A percentile compares a stretch with the other conserved stretches of the same genome.
phyloP scores from a whole-genome alignment of 2,113 vertebrate genomes.

The Zosterops hypoxanthus region DNA sequence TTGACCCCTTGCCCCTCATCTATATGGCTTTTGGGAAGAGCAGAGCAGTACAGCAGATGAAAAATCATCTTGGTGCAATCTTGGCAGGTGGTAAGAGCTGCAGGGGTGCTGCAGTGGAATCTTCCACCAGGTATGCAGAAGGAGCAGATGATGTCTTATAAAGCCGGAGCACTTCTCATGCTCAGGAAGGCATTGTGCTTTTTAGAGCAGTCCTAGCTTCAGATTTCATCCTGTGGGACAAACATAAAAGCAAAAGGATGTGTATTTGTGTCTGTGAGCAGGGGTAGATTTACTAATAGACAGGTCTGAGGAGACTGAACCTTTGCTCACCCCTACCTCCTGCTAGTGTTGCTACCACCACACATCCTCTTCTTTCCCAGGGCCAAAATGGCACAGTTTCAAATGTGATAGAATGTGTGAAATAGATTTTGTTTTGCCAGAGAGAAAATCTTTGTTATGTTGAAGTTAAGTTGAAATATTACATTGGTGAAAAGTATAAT shows the following conservation, averaged over 20 bases:
- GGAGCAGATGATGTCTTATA: rapidly evolving
- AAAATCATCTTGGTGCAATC: neutral
- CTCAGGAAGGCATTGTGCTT: neutral
- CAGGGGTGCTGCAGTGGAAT: neutral
- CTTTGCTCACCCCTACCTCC: neutral
- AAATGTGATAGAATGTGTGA: neutral
- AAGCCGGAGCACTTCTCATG: rapidly evolving
- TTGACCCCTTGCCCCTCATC: neutral
- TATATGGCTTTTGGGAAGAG: neutral
- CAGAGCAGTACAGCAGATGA: neutral
- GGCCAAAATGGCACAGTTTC: neutral
- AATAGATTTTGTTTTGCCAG: neutral
- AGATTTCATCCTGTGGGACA: neutral
- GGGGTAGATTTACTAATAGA: neutral
- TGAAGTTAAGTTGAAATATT: neutral
- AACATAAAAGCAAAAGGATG: neutral
- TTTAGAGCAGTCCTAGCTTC: neutral
- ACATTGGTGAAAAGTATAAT: neutral
- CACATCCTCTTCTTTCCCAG: neutral
- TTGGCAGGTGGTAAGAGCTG: neutral
- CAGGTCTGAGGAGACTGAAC: neutral
- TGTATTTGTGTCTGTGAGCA: neutral
- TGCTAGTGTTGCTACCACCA: rapidly evolving
- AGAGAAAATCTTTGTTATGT: neutral
- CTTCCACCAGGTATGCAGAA: neutral